A percentile compares a stretch with the other conserved stretches of the same genome.
Conservation (phyloP, 2,888 invertebrate species). For the Drosophila phalerata region DNA sequence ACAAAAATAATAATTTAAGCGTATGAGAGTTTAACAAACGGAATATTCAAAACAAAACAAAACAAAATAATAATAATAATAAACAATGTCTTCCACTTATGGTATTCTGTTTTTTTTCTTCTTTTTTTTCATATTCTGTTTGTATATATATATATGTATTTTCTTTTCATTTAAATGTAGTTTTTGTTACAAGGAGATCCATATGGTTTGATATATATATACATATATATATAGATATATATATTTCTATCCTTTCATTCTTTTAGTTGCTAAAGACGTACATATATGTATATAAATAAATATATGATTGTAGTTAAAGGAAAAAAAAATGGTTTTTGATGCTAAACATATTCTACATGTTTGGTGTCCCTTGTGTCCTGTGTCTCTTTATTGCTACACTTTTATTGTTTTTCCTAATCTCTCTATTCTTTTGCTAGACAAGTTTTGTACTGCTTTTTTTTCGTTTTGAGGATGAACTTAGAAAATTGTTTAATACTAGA, state of each 20-base stretch:
- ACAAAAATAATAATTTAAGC: conserved; percentile 35
- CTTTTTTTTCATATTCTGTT: conserved; percentile 16
- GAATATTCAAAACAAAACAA: conserved; percentile 22
- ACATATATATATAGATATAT: conserved; percentile 14
- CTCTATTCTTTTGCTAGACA: conserved; percentile 18
- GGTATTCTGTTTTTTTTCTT: conserved; percentile 10
- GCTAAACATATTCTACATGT: conserved; percentile 32
- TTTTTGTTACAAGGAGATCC: conserved; percentile 66
- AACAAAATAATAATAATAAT: conserved; percentile 31
- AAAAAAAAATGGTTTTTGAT: conserved; percentile 32
- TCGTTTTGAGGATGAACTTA: conserved; percentile 37
- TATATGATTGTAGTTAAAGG: conserved; percentile 22
- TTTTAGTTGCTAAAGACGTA: conserved; percentile 8
- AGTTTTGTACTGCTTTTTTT: conserved; percentile 55
- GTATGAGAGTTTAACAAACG: conserved; percentile 48
- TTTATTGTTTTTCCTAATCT: neutral
- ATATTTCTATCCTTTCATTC: conserved; percentile 16
- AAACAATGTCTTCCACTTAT: conserved; percentile 52
- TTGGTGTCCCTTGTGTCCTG: conserved; percentile 7
- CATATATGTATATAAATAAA: conserved; percentile 26
- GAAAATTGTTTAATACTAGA: conserved; percentile 27
- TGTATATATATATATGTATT: conserved; percentile 38
- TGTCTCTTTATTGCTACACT: conserved; percentile 1
- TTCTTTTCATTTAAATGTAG: conserved; percentile 47
- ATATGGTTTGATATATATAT: conserved; percentile 47